Percentiles rank a stretch among this genome's conserved stretches.
Conservation (phyloP, 2,113 vertebrate species). For the Ramphastos sulfuratus region DNA sequence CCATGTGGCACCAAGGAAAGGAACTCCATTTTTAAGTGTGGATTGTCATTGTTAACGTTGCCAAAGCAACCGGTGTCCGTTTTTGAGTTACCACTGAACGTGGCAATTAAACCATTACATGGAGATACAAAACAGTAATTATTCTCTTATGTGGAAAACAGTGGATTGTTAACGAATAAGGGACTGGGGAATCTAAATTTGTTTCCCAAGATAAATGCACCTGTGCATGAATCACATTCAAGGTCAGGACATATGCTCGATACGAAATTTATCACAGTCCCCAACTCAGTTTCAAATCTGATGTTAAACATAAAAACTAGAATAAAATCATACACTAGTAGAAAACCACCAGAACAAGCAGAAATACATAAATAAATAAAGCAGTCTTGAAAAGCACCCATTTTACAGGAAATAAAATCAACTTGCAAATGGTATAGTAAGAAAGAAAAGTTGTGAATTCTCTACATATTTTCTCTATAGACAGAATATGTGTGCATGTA, state of each 20-base stretch:
- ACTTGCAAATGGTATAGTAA: not conserved
- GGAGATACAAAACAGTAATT: constrained; percentile 1
- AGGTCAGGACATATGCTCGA: not conserved
- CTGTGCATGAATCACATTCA: not conserved
- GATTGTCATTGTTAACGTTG: not conserved
- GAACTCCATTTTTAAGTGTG: constrained; percentile 48
- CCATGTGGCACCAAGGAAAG: constrained; percentile 39
- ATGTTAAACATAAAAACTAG: not conserved
- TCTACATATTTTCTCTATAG: not conserved
- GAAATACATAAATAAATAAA: not conserved
- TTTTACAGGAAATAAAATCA: not conserved
- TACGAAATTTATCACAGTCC: not conserved
- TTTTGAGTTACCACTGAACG: constrained; percentile 2
- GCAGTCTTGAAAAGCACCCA: not conserved
- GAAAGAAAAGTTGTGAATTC: not conserved
- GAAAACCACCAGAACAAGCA: not conserved
- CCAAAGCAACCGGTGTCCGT: not conserved
- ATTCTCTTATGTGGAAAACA: not conserved
- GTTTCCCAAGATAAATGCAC: not conserved
- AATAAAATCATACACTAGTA: not conserved
- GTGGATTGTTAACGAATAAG: not conserved
- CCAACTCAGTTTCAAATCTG: not conserved
- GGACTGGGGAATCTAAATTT: not conserved
- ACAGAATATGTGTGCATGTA: not conserved
- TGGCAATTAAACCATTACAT: constrained; percentile 28